phyloP scores from a whole-genome alignment of 2,113 vertebrate species.

The Scortum barcoo region DNA sequence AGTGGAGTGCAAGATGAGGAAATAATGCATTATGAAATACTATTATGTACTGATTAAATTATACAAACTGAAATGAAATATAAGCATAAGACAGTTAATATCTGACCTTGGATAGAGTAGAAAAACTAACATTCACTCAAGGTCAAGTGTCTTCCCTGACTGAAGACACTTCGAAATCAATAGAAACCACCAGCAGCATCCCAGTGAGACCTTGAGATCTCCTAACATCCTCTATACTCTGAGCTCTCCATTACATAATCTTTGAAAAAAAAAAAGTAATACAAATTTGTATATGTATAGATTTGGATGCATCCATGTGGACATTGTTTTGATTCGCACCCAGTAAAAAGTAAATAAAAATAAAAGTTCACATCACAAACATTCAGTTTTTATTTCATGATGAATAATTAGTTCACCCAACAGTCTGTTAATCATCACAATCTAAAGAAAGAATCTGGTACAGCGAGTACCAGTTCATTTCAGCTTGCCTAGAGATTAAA shows the following conservation, averaged over 20 bases:
- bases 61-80: neutral
- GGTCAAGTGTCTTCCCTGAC: no score
- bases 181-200: no score
- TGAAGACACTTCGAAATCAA: no score
- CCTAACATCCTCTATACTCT: no score
- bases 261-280: no score
- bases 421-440: neutral
- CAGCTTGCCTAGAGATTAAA: neutral
- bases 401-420: neutral
- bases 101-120: neutral
- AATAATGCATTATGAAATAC: neutral
- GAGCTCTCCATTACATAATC: no score
- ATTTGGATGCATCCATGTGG: no score
- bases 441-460: neutral
- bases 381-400: neutral
- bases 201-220: no score
- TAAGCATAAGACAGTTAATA: neutral
- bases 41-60: neutral
- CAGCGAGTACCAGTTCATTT: neutral
- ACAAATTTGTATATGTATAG: no score
- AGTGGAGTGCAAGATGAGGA: neutral
- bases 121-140: no score
- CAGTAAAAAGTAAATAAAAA: neutral
- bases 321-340: no score
- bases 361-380: neutral